phyloP scores from a whole-genome alignment of 2,888 invertebrate species.

The Tenthredo mesomela region DNA sequence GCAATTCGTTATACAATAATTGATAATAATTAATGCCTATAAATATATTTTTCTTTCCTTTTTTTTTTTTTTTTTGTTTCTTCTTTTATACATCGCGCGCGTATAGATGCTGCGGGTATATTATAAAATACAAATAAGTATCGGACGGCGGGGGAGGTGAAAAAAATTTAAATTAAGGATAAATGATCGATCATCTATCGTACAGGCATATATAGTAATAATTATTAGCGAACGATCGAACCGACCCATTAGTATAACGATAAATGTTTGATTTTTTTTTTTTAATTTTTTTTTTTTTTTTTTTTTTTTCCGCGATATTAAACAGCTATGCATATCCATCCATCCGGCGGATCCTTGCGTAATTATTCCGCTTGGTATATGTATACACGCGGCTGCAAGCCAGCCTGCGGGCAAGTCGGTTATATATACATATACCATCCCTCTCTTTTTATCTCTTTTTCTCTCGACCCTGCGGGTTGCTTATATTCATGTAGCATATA shows the following conservation, averaged over 20 bases:
- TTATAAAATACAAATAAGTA: too few species aligned
- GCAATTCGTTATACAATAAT: conserved; percentile 64
- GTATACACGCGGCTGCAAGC: conserved; percentile 8
- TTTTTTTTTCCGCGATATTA: conserved; percentile 4
- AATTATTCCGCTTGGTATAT: conserved; percentile 29
- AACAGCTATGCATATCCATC: not conserved
- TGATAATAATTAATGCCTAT: conserved; percentile 75
- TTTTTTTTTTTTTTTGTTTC: not conserved
- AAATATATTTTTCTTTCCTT: conserved; percentile 58
- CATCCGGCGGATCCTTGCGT: conserved; percentile 48
- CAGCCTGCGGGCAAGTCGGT: conserved; percentile 22
- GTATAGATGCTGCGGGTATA: too few species aligned
- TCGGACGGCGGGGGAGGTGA: too few species aligned
- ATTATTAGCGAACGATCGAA: not conserved
- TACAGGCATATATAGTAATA: not conserved
- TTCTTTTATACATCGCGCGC: not conserved
- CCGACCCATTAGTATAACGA: not conserved
- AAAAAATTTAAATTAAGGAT: not conserved
- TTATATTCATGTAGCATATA: not conserved
- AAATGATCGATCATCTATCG: conserved; percentile 14
- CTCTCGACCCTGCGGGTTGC: conserved; percentile 12
- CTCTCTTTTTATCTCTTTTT: not conserved
- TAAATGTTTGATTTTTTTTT: not conserved
- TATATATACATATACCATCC: not conserved
- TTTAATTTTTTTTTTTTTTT: not conserved